Evolutionary conservation across 2,113 vertebrate species (phyloP).

Genomic region (Phrynosoma platyrhinos): DNA sequence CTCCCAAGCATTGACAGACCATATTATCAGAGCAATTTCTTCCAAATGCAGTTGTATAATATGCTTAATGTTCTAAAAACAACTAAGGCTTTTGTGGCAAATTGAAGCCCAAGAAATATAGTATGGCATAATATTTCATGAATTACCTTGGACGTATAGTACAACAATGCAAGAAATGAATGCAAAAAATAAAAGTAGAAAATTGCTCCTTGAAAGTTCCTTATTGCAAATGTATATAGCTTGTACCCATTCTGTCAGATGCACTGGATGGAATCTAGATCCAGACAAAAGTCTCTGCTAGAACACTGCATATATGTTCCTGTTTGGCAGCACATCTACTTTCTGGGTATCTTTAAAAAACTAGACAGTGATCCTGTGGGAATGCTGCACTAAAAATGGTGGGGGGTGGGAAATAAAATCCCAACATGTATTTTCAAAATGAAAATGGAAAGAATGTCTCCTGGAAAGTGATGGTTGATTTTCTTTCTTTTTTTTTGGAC

Average conservation of each 20-base stretch:
- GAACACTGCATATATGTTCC: neutral
- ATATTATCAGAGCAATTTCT: neutral
- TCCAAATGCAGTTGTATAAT: neutral
- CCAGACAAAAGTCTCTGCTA: neutral
- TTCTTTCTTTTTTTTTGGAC: slow-evolving; percentile 44
- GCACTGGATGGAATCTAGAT: neutral
- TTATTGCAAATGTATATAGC: slow-evolving; percentile 6
- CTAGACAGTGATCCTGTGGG: slow-evolving; percentile 49
- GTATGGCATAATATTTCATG: neutral
- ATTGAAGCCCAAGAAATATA: neutral
- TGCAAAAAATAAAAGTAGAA: neutral
- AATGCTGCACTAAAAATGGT: slow-evolving; percentile 32
- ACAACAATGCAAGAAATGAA: slow-evolving; percentile 6
- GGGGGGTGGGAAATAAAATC: slow-evolving; percentile 6
- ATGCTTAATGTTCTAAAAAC: slow-evolving; percentile 20
- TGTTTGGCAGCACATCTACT: neutral
- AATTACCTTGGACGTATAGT: slow-evolving; percentile 7
- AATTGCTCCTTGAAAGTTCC: neutral
- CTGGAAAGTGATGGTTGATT: slow-evolving; percentile 73
- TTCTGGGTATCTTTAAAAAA: slow-evolving; percentile 34
- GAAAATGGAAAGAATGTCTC: slow-evolving; percentile 71
- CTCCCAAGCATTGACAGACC: slow-evolving; percentile 25
- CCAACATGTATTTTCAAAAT: slow-evolving; percentile 56
- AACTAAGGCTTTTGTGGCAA: neutral
- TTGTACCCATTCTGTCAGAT: neutral